Evolutionary conservation across 2,888 invertebrate genomes (phyloP).

Genomic region (Pandemis heparana): DNA sequence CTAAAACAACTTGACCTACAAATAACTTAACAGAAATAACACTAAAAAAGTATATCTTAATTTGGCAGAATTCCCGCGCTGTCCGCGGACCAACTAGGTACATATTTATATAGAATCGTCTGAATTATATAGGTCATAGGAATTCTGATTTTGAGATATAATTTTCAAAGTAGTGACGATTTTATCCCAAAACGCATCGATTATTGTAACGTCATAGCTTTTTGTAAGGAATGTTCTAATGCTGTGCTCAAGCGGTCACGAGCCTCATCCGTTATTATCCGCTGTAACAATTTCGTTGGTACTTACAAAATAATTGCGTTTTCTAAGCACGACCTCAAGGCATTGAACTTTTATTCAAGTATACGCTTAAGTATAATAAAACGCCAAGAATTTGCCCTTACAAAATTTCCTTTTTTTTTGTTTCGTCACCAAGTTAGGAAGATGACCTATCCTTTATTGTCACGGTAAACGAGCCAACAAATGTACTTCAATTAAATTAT

Average conservation of each 20-base stretch:
- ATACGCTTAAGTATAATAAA: slow-evolving; percentile 31
- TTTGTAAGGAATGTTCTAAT: slow-evolving; percentile 44
- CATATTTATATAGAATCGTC: no score
- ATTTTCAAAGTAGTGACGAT: not conserved
- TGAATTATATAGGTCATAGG: no score
- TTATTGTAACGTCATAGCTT: slow-evolving; percentile 1
- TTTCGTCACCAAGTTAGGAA: not conserved
- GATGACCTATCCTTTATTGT: slow-evolving; percentile 1
- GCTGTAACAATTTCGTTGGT: slow-evolving; percentile 75
- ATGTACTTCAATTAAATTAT: slow-evolving; percentile 19
- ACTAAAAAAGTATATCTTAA: no score
- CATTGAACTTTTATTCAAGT: slow-evolving; percentile 59
- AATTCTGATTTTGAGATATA: not conserved
- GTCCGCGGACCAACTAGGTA: no score
- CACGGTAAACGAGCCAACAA: not conserved
- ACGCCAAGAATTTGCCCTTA: not conserved
- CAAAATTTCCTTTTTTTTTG: not conserved
- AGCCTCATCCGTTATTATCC: slow-evolving; percentile 75
- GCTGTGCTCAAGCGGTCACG: slow-evolving; percentile 64
- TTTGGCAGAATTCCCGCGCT: no score
- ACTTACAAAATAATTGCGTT: slow-evolving; percentile 80
- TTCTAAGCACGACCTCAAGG: slow-evolving; percentile 77
- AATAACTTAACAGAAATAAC: no score
- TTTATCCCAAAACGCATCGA: not conserved
- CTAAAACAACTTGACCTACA: no score